These are phyloP conservation scores for Mixornis gularis DNA, from an alignment of 2,113 vertebrate species.

Conservation along the genomic window DNA sequence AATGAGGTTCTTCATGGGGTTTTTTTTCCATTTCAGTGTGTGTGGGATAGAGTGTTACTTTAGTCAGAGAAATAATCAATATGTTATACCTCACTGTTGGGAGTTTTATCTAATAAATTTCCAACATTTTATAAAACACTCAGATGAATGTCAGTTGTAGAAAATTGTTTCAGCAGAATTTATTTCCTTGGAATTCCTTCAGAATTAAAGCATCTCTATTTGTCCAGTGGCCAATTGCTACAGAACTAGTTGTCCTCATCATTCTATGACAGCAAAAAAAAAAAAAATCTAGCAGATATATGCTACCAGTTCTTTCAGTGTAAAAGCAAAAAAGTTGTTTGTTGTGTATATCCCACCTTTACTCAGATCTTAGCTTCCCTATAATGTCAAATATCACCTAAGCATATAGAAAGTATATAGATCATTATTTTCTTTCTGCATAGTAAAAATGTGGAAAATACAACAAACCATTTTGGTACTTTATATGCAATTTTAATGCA, in stretches of 20 bases:
- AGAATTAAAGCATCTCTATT: background rate
- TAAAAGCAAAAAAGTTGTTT: background rate
- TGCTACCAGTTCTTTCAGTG: background rate
- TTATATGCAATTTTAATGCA: background rate
- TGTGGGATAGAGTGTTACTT: background rate
- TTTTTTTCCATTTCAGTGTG: background rate
- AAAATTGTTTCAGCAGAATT: background rate
- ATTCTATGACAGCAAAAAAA: background rate
- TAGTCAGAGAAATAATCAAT: slow-evolving; percentile 10
- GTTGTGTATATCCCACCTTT: background rate
- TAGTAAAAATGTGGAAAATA: background rate
- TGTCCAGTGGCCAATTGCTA: background rate
- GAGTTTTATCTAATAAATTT: background rate
- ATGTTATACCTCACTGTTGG: background rate
- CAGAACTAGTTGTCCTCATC: background rate
- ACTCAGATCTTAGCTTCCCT: background rate
- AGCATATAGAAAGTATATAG: background rate
- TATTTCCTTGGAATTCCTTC: background rate
- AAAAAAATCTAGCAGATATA: background rate
- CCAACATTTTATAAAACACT: slow-evolving; percentile 20
- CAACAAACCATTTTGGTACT: background rate
- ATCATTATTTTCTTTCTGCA: background rate
- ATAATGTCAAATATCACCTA: background rate
- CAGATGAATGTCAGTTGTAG: background rate
- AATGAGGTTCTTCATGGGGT: rapidly evolving